phyloP scores from a whole-genome alignment of 2,797 vertebrate genomes.

The Gobionotothen gibberifrons region DNA sequence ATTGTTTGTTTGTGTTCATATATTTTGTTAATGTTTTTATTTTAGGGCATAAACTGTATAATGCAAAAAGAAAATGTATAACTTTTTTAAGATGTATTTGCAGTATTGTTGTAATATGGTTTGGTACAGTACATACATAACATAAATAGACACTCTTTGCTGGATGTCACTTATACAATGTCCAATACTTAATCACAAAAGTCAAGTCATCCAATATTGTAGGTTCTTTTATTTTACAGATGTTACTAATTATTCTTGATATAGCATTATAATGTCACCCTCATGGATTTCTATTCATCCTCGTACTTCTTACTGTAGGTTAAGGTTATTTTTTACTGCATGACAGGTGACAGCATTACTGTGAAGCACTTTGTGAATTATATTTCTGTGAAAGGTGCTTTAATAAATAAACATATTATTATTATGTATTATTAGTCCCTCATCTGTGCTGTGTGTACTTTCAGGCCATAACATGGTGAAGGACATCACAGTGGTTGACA shows the following conservation, averaged over 20 bases:
- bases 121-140: neutral
- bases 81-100: neutral
- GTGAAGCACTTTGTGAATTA: too few relatives aligned
- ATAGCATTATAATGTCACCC: neutral
- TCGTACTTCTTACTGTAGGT: neutral
- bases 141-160: neutral
- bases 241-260: neutral
- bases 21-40: neutral
- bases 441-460: conserved; percentile 7
- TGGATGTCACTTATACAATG: neutral
- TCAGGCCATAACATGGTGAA: conserved; percentile 82
- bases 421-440: neutral
- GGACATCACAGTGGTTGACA: conserved; percentile 86
- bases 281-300: neutral
- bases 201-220: neutral
- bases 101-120: neutral
- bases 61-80: neutral
- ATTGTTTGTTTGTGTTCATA: neutral
- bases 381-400: too few relatives aligned
- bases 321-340: neutral
- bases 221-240: neutral
- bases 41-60: neutral
- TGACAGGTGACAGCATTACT: too few relatives aligned
- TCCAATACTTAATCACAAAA: neutral
- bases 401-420: too few relatives aligned